Evolutionary conservation across 2,113 vertebrate genomes (phyloP).

Genomic region (Syrmaticus mikado): DNA sequence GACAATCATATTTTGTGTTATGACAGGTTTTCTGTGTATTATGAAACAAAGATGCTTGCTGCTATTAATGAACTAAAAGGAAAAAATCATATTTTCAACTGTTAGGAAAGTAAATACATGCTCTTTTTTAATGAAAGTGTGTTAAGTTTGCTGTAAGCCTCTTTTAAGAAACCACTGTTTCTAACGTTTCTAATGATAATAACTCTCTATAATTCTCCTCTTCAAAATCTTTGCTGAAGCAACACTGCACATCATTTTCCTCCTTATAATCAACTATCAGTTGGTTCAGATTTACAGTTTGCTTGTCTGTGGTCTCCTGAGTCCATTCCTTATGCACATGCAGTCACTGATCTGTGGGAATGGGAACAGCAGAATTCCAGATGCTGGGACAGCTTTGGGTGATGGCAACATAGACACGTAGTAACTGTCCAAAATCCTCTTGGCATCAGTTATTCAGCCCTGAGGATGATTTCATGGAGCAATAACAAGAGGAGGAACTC

Average conservation of each 20-base stretch:
- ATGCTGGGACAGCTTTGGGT: not conserved
- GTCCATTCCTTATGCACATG: not conserved
- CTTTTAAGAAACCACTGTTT: not conserved
- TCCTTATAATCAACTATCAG: not conserved
- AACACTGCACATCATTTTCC: not conserved
- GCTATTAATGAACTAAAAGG: not conserved
- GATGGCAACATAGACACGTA: not conserved
- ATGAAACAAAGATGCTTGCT: not conserved
- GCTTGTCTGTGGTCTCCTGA: not conserved
- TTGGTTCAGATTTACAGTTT: not conserved
- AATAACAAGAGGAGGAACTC: not conserved
- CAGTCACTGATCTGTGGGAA: not conserved
- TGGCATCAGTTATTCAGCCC: not conserved
- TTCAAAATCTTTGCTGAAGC: not conserved
- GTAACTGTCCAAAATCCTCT: not conserved
- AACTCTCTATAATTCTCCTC: not conserved
- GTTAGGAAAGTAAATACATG: not conserved
- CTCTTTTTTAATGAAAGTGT: not conserved
- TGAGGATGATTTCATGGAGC: not conserved
- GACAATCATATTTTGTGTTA: not conserved
- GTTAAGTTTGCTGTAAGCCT: not conserved
- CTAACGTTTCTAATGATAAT: not conserved
- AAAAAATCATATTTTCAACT: not conserved
- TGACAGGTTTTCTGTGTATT: not conserved
- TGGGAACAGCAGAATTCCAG: not conserved